Evolutionary conservation across 2,888 invertebrate genomes (phyloP), one percentile per base, ranked within the genome.

Genomic region (Beris morrisii): DNA sequence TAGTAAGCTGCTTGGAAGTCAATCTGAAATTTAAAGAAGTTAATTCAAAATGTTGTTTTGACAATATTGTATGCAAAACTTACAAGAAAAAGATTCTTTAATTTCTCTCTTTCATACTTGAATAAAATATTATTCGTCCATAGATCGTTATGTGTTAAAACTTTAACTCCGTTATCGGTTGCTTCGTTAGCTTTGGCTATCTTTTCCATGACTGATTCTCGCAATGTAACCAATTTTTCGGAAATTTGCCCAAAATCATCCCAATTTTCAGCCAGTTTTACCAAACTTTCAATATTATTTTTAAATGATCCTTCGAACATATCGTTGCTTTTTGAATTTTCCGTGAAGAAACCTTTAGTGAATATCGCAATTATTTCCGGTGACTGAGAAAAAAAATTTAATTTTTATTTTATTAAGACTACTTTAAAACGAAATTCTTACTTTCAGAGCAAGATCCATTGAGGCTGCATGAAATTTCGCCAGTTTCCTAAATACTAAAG

Each of bases 391-490:
- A 30, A 4, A 30, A 38, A 38, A 38, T 22, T 38, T 38, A 38
- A 38, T 38, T 38, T 38, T 38, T 38, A 7, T 38, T 38, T 38
- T 38, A 1, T 38, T 9, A 38, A 38, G 1, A 3, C 9, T 38
- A 38, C 38, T 38, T 38, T 38, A 7, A 7, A 7, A 38, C 22
- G 38, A 3, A 38, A 7, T 38, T 38, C 38, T 65, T 69, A 75
- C 85, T 79, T 83, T 83, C 71, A 84, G 82, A 64, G 79, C 80
- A 57, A 85, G 72, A 30, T 83, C 81, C 65, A 85, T 81, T 0
- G 85, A 85, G n/a, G 81, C 78, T 1, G 83, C 85, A 71, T 86
- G 86, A 70, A 84, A 80, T 65, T 77, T 80, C 0, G 83, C 85
- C 70, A 86, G 74, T 70, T 83, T 82, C 63, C 79, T 78, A 4